These are phyloP conservation scores for Leontopithecus rosalia DNA, from an alignment of 2,797 vertebrate species.

Conservation along the genomic window DNA sequence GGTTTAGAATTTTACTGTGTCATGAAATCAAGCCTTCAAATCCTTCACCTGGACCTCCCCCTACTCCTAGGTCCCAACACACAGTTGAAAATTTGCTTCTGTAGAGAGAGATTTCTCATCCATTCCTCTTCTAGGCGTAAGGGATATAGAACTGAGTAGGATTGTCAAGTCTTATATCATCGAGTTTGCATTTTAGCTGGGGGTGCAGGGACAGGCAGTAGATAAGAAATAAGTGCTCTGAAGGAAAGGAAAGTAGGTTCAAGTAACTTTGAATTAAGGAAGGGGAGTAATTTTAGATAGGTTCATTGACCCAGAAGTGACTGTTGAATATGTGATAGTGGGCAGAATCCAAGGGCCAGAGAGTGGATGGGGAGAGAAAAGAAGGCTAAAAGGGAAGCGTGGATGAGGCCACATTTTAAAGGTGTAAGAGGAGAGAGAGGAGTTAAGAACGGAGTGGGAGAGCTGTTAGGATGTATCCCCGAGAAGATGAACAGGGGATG, in stretches of 20 bases:
- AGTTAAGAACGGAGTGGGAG: background rate
- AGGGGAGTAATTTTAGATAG: background rate
- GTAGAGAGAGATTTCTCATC: background rate
- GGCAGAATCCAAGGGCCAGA: background rate
- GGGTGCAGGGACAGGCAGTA: background rate
- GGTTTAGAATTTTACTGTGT: background rate
- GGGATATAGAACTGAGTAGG: background rate
- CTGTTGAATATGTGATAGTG: background rate
- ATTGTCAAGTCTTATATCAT: background rate
- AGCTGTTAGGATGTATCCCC: background rate
- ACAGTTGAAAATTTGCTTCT: background rate
- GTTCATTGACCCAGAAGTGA: background rate
- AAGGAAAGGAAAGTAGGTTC: background rate
- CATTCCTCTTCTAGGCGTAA: background rate
- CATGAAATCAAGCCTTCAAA: background rate
- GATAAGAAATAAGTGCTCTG: too few species aligned
- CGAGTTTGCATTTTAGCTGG: background rate
- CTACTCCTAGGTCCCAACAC: too few species aligned
- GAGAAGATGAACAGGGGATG: background rate
- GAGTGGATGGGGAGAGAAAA: background rate
- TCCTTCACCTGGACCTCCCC: background rate
- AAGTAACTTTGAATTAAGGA: background rate
- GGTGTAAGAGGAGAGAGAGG: background rate
- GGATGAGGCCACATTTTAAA: background rate
- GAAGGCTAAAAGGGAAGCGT: background rate